These are phyloP conservation scores for Folsomia candida DNA, from an alignment of 2,888 invertebrate genomes.

Conservation along the genomic window DNA sequence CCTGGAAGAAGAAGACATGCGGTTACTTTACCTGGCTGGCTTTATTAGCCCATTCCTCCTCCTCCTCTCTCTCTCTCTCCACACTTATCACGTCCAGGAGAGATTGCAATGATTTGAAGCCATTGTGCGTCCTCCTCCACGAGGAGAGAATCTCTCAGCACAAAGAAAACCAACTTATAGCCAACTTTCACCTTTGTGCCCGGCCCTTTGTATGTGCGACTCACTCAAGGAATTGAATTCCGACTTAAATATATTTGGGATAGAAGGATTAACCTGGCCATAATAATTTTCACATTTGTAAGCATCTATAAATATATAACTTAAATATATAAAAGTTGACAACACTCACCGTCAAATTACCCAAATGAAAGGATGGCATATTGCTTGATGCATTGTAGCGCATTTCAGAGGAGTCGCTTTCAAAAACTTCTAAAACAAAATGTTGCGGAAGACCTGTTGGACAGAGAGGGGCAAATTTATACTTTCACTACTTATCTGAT, in stretches of 20 bases:
- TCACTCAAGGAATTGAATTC: not conserved
- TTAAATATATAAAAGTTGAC: no score
- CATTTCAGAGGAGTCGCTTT: conserved; percentile 46
- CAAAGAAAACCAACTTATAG: not conserved
- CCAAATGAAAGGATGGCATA: conserved; percentile 49
- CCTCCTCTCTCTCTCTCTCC: no score
- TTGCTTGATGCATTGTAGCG: conserved; percentile 50
- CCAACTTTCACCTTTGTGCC: not conserved
- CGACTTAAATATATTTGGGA: no score
- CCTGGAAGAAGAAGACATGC: no score
- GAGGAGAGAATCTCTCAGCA: not conserved
- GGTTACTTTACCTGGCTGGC: not conserved
- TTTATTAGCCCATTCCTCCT: not conserved
- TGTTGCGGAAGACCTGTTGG: conserved; percentile 80
- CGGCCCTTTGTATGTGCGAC: not conserved
- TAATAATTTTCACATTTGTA: no score
- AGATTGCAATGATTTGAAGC: not conserved
- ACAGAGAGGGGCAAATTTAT: no score
- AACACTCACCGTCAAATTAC: conserved; percentile 50
- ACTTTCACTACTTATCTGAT: no score
- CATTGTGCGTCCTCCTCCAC: not conserved
- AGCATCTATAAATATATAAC: no score
- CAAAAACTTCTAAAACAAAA: conserved; percentile 68
- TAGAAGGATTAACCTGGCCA: no score
- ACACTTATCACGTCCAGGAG: not conserved